Percentiles rank a stretch among this genome's conserved stretches.
These are phyloP conservation scores for Acridotheres tristis DNA, from an alignment of 2,797 vertebrate genomes.

Conservation along the genomic window DNA sequence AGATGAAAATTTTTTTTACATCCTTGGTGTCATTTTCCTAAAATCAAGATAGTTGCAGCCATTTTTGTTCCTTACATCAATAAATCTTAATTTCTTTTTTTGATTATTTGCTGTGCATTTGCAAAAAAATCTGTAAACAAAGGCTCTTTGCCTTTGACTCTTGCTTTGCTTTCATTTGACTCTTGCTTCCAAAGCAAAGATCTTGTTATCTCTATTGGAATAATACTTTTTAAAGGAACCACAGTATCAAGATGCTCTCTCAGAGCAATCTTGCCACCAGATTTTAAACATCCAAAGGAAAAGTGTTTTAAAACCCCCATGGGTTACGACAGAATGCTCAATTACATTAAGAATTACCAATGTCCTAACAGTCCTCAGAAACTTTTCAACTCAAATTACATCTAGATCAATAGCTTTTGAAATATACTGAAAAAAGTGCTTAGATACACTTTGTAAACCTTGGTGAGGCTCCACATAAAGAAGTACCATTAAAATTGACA, in stretches of 20 bases:
- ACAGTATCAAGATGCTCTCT: not conserved
- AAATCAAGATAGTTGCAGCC: not conserved
- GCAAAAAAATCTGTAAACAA: not conserved
- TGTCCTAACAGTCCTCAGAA: not conserved
- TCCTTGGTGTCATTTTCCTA: not conserved
- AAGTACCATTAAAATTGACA: not conserved
- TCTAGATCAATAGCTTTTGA: not conserved
- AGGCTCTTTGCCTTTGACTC: not conserved
- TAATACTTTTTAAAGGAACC: not conserved
- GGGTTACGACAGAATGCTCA: not conserved
- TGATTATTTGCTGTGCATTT: not conserved
- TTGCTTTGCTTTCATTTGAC: too few relatives aligned
- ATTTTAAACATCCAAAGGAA: not conserved
- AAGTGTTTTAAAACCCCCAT: not conserved
- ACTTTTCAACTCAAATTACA: not conserved
- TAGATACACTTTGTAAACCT: not conserved
- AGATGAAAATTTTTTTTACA: not conserved
- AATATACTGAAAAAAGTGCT: not conserved
- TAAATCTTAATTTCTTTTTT: not conserved
- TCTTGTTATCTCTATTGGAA: fast-evolving
- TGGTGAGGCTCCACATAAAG: not conserved
- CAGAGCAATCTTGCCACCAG: not conserved
- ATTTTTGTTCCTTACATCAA: not conserved
- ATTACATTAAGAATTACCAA: not conserved
- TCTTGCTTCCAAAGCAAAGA: not conserved